A percentile compares a stretch with the other conserved stretches of the same genome.
Evolutionary conservation across 2,113 vertebrate species (phyloP).

Genomic region (Tychaedon coryphoeus): DNA sequence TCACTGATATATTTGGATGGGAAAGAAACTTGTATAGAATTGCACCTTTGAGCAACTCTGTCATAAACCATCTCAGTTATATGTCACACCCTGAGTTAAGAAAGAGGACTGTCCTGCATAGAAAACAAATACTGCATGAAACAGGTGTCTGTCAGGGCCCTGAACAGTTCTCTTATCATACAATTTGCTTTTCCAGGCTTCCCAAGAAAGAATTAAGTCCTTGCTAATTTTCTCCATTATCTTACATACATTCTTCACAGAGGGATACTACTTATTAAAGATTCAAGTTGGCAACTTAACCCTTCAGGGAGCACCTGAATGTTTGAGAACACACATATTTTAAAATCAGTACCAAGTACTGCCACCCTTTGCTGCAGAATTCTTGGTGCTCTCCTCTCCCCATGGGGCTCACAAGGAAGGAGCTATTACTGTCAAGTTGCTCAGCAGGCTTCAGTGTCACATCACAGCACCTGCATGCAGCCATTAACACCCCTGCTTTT

Average conservation of each 20-base stretch:
- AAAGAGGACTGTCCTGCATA: not conserved
- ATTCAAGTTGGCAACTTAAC: not conserved
- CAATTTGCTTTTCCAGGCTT: not conserved
- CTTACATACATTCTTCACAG: not conserved
- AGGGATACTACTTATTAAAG: not conserved
- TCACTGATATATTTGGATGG: not conserved
- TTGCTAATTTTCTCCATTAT: not conserved
- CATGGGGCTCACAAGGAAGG: not conserved
- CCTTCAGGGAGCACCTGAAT: not conserved
- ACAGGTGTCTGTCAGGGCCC: not conserved
- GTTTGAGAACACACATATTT: not conserved
- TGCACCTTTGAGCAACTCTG: not conserved
- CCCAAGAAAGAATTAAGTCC: not conserved
- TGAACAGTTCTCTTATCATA: not conserved
- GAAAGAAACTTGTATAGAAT: not conserved
- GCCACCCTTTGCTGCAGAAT: not conserved
- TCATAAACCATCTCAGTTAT: not conserved
- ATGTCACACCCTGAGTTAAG: not conserved
- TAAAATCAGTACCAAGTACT: not conserved
- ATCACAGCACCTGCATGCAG: not conserved
- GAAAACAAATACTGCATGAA: not conserved
- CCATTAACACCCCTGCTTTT: accelerated
- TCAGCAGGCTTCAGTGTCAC: not conserved
- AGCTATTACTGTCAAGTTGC: not conserved
- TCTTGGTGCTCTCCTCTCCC: not conserved